phyloP scores from a whole-genome alignment of 2,797 vertebrate species.

The Acropternis orthonyx region DNA sequence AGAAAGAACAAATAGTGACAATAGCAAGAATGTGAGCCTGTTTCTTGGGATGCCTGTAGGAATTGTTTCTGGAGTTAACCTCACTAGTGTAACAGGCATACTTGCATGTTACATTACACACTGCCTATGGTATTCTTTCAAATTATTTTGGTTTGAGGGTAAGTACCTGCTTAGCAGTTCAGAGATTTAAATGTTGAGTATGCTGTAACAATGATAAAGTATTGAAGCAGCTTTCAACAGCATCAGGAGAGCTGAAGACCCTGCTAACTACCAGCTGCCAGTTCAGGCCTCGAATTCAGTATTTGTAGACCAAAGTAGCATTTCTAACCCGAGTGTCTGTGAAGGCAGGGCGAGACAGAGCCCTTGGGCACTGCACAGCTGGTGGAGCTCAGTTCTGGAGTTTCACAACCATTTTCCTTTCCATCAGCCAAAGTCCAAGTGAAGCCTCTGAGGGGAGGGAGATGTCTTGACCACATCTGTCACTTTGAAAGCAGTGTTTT shows the following conservation, averaged over 20 bases:
- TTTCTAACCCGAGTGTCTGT: background rate
- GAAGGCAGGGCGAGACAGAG: background rate
- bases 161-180: background rate
- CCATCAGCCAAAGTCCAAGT: background rate
- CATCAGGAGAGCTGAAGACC: background rate
- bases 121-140: background rate
- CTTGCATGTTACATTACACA: background rate
- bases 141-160: background rate
- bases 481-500: constrained; percentile 14
- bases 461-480: constrained; percentile 40
- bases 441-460: constrained; percentile 18
- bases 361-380: constrained; percentile 9
- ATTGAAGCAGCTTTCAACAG: background rate
- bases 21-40: background rate
- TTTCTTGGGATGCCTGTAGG: background rate
- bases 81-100: background rate
- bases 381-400: background rate
- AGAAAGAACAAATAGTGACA: background rate
- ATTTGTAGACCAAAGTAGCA: constrained; percentile 12
- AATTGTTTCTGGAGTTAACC: background rate
- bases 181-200: background rate
- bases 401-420: constrained; percentile 53
- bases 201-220: background rate
- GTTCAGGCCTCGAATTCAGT: background rate
- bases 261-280: background rate